These are phyloP conservation scores for Orthosia gracilis DNA, from an alignment of 2,888 invertebrate genomes.

Conservation along the genomic window DNA sequence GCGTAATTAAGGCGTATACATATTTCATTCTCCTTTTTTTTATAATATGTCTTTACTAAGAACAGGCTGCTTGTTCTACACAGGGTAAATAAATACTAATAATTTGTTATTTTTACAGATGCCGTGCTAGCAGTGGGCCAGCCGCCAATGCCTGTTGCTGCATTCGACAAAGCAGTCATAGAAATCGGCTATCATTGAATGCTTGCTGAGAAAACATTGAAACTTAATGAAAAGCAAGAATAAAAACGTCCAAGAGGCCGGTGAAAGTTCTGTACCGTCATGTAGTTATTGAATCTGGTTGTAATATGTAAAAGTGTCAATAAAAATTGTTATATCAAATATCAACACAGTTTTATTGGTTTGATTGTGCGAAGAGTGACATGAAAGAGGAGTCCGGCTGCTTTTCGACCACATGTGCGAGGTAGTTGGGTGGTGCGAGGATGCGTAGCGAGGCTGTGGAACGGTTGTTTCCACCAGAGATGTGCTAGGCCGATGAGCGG, in stretches of 20 bases:
- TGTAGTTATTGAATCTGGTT: constrained; percentile 47
- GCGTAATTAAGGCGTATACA: too few relatives aligned
- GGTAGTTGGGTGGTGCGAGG: too few relatives aligned
- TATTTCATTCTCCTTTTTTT: too few relatives aligned
- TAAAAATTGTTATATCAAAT: constrained; percentile 25
- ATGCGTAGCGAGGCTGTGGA: too few relatives aligned
- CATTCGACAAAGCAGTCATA: constrained; percentile 86
- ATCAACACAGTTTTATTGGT: too few relatives aligned
- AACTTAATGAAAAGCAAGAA: neutral
- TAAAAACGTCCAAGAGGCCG: constrained; percentile 37
- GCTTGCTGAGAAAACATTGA: constrained; percentile 4
- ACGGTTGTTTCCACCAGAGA: too few relatives aligned
- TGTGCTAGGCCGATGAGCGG: too few relatives aligned
- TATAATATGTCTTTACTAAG: too few relatives aligned
- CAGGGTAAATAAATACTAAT: constrained; percentile 6
- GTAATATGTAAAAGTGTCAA: constrained; percentile 65
- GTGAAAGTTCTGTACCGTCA: constrained; percentile 57
- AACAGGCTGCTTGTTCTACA: neutral
- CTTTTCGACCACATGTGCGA: too few relatives aligned
- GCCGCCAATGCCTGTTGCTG: constrained; percentile 86
- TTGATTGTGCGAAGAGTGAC: too few relatives aligned
- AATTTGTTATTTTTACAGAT: constrained; percentile 74
- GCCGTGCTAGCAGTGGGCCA: constrained; percentile 87
- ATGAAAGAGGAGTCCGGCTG: too few relatives aligned
- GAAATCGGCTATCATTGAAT: constrained; percentile 74